These are phyloP conservation scores for Zaprionus ghesquierei DNA, from an alignment of 1,140 invertebrate genomes.

Conservation along the genomic window DNA sequence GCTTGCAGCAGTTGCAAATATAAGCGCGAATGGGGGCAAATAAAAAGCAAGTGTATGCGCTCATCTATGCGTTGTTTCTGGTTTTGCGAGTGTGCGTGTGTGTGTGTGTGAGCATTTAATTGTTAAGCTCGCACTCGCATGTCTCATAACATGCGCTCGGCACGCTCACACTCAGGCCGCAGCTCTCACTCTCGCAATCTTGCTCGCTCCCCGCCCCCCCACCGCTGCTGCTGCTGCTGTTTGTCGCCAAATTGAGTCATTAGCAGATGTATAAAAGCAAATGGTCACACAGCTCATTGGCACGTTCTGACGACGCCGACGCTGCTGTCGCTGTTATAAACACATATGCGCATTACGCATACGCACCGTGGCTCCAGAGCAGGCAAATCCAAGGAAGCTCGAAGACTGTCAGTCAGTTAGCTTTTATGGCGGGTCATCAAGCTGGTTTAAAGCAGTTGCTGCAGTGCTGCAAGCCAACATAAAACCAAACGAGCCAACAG, in stretches of 20 bases:
- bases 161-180: background rate
- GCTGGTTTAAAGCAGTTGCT: background rate
- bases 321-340: constrained; percentile 24
- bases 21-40: constrained; percentile 24
- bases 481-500: background rate
- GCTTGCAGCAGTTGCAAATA: background rate
- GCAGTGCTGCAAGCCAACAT: background rate
- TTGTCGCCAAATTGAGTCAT: constrained; percentile 75
- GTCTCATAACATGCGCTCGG: constrained; percentile 43
- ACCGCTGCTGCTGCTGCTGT: constrained; percentile 5
- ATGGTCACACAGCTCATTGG: constrained; percentile 75
- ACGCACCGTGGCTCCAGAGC: constrained; percentile 5
- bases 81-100: background rate
- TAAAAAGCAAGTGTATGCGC: constrained; percentile 43
- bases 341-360: constrained; percentile 43
- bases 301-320: constrained; percentile 47
- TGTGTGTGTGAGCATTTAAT: constrained; percentile 62
- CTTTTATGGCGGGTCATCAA: constrained; percentile 21
- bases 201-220: background rate
- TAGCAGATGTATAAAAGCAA: constrained; percentile 73
- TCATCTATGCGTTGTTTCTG: constrained; percentile 27
- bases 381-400: constrained; percentile 1
- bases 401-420: background rate
- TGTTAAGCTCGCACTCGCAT: constrained; percentile 54
- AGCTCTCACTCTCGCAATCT: background rate